Evolutionary conservation across 1,140 invertebrate species (phyloP).

Genomic region (Teleopsis dalmanni): DNA sequence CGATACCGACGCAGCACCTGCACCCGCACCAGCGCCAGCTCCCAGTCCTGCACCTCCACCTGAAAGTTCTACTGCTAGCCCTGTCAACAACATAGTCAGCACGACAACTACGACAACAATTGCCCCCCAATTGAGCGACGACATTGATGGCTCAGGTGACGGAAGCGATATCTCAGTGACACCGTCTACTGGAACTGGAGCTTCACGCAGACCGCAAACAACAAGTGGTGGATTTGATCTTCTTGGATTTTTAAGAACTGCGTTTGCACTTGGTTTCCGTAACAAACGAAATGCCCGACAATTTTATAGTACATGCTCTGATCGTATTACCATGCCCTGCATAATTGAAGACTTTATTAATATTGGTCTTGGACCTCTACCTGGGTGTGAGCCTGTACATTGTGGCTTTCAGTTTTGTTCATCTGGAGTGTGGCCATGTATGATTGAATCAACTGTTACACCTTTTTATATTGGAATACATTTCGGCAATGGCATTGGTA

Average conservation of each 20-base stretch:
- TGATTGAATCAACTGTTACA: slow-evolving; percentile 65
- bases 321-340: slow-evolving; percentile 69
- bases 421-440: slow-evolving; percentile 51
- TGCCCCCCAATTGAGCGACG: slow-evolving; percentile 23
- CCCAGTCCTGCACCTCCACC: slow-evolving; percentile 1
- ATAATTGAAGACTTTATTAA: slow-evolving; percentile 74
- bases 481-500: slow-evolving; percentile 58
- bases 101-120: slow-evolving; percentile 14
- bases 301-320: slow-evolving; percentile 51
- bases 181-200: slow-evolving; percentile 14
- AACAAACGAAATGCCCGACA: slow-evolving; percentile 28
- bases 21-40: slow-evolving; percentile 6
- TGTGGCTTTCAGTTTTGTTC: slow-evolving; percentile 65
- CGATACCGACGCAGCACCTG: neutral
- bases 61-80: slow-evolving; percentile 6
- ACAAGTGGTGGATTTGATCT: slow-evolving; percentile 32
- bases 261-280: slow-evolving; percentile 18
- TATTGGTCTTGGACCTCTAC: slow-evolving; percentile 53
- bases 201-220: slow-evolving; percentile 23
- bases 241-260: slow-evolving; percentile 19
- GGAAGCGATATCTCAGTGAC: slow-evolving; percentile 16
- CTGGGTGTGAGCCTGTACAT: slow-evolving; percentile 53
- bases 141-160: slow-evolving; percentile 42
- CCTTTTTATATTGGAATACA: slow-evolving; percentile 71
- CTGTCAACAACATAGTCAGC: slow-evolving; percentile 15